Evolutionary conservation across 2,113 vertebrate species (phyloP), one percentile per base, ranked within the genome.

Genomic region (Ictalurus furcatus): DNA sequence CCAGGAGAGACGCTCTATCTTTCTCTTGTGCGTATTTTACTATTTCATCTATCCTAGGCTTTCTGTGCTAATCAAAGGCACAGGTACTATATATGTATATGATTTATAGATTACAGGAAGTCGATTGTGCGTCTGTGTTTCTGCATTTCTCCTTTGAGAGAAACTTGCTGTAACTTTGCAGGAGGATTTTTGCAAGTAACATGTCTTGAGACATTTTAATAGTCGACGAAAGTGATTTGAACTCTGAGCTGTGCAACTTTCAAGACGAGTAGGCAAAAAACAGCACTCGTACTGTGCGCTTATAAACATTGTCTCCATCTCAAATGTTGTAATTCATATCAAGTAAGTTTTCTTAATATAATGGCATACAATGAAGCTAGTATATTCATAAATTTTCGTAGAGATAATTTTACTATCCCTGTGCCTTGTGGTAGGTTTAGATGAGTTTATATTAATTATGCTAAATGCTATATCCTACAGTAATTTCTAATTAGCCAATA

Each of bases 61-160:
- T 71, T 52, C 85, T 23, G 17, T 65, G 37, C 40, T 81, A 82
- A 82, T 40, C 78, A 88, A 82, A 88, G 16, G 11, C 44, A 56
- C 19, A 34, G n/a, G 16, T 87, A 14, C 76, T 76, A 25, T 25
- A 28, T 44, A 52, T 87, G 74, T 63, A 54, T 23, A 87, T 81
- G 76, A 87, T 67, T 87, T 87, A 87, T 87, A 87, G 76, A 87
- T 87, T 65, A 87, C 76, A 81, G 59, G 56, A 78, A 28, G 56
- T 76, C 21, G 14, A 59, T 48, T 48, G 54, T 76, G 37, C 61
- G 14, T 37, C n/a, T 56, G n/a, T 69, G 12, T 74, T 74, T 73
- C 73, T 34, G n/a, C 16, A 11, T 63, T 63, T 11, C 74, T 78
- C 37, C 58, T 87, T 87, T 79, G 73, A 23, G 73, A 63, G 13